Evolutionary conservation across 1,140 invertebrate species (phyloP).

Genomic region (Panulirus ornatus): DNA sequence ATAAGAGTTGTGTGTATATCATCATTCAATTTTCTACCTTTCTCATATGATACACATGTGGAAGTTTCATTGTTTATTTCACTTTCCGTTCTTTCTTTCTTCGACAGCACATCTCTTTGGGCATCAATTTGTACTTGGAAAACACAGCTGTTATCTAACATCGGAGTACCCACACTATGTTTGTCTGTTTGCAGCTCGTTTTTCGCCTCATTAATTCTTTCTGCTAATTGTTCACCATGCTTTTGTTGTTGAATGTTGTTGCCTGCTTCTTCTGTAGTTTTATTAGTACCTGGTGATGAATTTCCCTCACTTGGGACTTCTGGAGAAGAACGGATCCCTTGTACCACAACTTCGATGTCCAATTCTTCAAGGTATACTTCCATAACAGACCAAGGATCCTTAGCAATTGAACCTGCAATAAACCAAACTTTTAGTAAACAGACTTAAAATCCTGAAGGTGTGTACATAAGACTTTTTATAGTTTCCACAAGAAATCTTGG

Average conservation of each 20-base stretch:
- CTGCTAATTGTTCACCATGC: not conserved
- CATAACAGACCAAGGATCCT: slow-evolving; percentile 56
- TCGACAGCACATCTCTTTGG: not conserved
- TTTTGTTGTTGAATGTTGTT: not conserved
- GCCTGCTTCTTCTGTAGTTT: not conserved
- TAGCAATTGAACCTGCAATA: slow-evolving; percentile 25
- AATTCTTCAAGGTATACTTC: slow-evolving; percentile 52
- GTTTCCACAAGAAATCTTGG: no score
- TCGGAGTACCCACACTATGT: not conserved
- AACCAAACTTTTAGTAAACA: no score
- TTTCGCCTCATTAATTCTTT: not conserved
- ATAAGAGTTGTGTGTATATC: not conserved
- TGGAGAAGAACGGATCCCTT: slow-evolving; percentile 1
- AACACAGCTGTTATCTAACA: not conserved
- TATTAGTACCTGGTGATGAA: not conserved
- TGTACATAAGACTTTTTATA: no score
- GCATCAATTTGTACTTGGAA: not conserved
- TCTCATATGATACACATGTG: no score
- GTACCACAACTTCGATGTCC: slow-evolving; percentile 52
- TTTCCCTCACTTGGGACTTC: not conserved
- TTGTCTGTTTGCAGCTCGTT: not conserved
- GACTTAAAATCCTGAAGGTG: no score
- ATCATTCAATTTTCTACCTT: no score
- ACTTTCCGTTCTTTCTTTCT: not conserved
- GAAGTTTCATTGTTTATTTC: not conserved